Base-by-base conservation (phyloP, 1,140 invertebrate species). In the Trigoniulus corallinus region DNA sequence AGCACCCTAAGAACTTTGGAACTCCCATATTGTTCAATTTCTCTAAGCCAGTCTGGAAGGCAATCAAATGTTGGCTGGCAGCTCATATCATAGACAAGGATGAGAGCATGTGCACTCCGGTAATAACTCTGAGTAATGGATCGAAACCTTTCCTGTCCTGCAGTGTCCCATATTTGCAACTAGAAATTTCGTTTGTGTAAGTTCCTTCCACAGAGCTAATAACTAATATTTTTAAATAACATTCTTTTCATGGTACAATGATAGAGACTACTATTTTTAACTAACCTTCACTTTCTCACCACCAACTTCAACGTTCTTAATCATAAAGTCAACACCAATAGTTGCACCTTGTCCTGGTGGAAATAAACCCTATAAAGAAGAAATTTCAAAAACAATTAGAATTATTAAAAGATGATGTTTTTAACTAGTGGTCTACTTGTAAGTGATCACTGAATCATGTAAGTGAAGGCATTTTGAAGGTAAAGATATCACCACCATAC, bases 301-400 rank as follows among this genome's bases (percentile, higher is more conserved):
- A 66, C 98, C 93, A 52, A 98, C 85, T 72, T 94, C 87, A 10
- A 98, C 82, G 52, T 93, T 98, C 72, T 98, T 97, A 61, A 98
- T 98, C 80, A 96, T 97, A 65, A 98, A 98, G 75, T 98, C 95
- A 13, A 98, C 95, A 51, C 95, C 95, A 59, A 98, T 98, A 1
- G 95, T 98, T 53, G 92, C 94, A 50, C 94, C 94, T 75, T 98
- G 94, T 37, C 91, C 89, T 23, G 88, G 88, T 29, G 91, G 91
- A 72, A 94, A 95, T 20, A 94, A 68, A 1, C 91, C 91, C 77
- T 81, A 53, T 45, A 68, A 72, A 62, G 51, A 57, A 52, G 56
- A 52, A 48, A 57, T 55, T 37, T 27, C 18, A 51, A 26, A 20
- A 45, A 26, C 12, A 2, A 18, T 15, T n/a, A n/a, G n/a, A n/a